Percentiles rank a stretch among this genome's conserved stretches.
These are phyloP conservation scores for Drosophila subsilvestris DNA, from an alignment of 2,888 invertebrate species.

Conservation along the genomic window DNA sequence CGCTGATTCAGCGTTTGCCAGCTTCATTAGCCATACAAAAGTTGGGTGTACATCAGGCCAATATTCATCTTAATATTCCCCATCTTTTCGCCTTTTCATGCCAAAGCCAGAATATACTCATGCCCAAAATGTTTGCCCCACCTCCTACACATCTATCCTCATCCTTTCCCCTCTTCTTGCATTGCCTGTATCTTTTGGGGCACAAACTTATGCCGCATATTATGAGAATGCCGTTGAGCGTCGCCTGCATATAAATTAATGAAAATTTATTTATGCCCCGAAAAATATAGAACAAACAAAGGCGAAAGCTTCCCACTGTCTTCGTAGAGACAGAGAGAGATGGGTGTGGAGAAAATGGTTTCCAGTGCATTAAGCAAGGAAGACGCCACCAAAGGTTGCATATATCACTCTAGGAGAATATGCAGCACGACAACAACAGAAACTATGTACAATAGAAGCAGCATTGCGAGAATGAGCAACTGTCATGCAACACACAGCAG, in stretches of 20 bases:
- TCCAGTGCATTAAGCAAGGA: slow-evolving; percentile 69
- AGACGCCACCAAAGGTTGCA: slow-evolving; percentile 36
- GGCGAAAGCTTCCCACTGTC: slow-evolving; percentile 14
- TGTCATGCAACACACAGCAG: slow-evolving; percentile 48
- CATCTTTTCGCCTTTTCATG: slow-evolving; percentile 14
- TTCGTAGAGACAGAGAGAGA: slow-evolving; percentile 6
- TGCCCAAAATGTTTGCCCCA: slow-evolving; percentile 22
- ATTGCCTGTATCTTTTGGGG: slow-evolving; percentile 5
- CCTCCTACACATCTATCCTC: not conserved
- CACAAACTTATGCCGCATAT: slow-evolving; percentile 66
- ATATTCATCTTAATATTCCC: slow-evolving; percentile 57
- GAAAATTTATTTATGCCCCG: slow-evolving; percentile 72
- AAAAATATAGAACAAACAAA: slow-evolving; percentile 61
- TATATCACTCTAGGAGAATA: slow-evolving; percentile 47
- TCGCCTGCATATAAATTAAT: slow-evolving; percentile 69
- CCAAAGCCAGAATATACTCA: slow-evolving; percentile 10
- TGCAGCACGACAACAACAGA: slow-evolving; percentile 7
- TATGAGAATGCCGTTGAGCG: slow-evolving; percentile 50
- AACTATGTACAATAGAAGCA: slow-evolving; percentile 4
- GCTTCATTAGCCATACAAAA: slow-evolving; percentile 71
- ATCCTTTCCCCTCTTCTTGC: slow-evolving; percentile 2
- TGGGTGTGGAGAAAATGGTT: slow-evolving; percentile 35
- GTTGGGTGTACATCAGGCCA: slow-evolving; percentile 55
- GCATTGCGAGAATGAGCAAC: slow-evolving; percentile 34
- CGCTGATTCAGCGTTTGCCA: slow-evolving; percentile 27